Conservation (phyloP, 1,140 invertebrate genomes). For the Caenorhabditis brenneri region DNA sequence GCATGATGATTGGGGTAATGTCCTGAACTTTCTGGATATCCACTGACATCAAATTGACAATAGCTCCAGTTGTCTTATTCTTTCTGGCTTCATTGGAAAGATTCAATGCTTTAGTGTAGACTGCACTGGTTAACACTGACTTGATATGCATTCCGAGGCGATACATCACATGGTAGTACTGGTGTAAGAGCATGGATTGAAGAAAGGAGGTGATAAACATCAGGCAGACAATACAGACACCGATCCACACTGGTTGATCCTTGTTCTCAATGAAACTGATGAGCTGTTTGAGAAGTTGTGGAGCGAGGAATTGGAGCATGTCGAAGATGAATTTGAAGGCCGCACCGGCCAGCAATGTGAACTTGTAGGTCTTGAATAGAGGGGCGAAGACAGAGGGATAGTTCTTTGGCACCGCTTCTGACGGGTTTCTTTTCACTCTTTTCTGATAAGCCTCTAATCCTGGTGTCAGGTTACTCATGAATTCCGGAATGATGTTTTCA, state of each 20-base stretch:
- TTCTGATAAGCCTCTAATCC: background rate
- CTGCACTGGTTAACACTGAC: slow-evolving; percentile 87
- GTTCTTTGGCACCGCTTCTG: background rate
- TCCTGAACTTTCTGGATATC: slow-evolving; percentile 70
- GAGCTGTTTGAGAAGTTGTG: slow-evolving; percentile 69
- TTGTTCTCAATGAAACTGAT: slow-evolving; percentile 74
- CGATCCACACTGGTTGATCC: slow-evolving; percentile 44
- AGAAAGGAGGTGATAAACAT: slow-evolving; percentile 50
- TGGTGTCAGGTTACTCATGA: background rate
- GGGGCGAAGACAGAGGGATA: background rate
- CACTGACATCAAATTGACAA: slow-evolving; percentile 75
- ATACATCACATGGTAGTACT: slow-evolving; percentile 89
- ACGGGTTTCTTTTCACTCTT: background rate
- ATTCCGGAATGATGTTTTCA: slow-evolving; percentile 75
- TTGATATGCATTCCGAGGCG: slow-evolving; percentile 87
- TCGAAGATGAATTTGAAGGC: slow-evolving; percentile 63
- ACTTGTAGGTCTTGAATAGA: slow-evolving; percentile 38
- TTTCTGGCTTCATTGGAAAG: slow-evolving; percentile 69
- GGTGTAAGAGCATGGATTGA: slow-evolving; percentile 80
- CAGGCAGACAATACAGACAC: slow-evolving; percentile 44
- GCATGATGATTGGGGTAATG: background rate
- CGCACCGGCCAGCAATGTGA: slow-evolving; percentile 52
- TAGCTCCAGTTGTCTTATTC: slow-evolving; percentile 74
- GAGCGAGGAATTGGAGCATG: slow-evolving; percentile 66
- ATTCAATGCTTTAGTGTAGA: slow-evolving; percentile 82